These are phyloP conservation scores for Battus philenor DNA, from an alignment of 1,140 invertebrate genomes.

Conservation along the genomic window DNA sequence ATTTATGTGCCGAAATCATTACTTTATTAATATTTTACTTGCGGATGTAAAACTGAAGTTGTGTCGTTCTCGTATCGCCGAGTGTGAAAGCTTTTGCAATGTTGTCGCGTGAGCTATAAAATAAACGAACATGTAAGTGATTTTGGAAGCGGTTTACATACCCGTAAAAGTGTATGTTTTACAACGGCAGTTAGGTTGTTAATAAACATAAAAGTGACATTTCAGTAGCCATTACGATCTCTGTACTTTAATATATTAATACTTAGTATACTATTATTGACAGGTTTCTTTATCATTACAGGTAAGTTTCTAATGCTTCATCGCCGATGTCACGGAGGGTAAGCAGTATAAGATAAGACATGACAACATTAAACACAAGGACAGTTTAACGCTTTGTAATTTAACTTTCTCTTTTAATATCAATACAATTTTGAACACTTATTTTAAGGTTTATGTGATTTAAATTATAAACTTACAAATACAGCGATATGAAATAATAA, in stretches of 20 bases:
- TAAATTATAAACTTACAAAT: too few species aligned
- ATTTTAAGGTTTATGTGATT: too few species aligned
- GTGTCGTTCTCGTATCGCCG: too few species aligned
- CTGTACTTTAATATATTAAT: constrained; percentile 12
- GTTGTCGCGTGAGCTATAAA: not conserved
- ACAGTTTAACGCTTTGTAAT: too few species aligned
- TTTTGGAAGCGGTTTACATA: constrained; percentile 26
- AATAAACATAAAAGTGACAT: constrained; percentile 15
- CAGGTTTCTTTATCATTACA: constrained; percentile 26
- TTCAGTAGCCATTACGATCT: constrained; percentile 12
- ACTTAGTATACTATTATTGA: constrained; percentile 8
- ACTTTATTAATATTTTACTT: too few species aligned
- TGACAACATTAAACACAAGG: too few species aligned
- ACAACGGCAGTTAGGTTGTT: constrained; percentile 6
- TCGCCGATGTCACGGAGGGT: not conserved
- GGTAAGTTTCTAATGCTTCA: constrained; percentile 24
- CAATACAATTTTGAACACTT: too few species aligned
- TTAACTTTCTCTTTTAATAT: too few species aligned
- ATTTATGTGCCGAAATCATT: too few species aligned
- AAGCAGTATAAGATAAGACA: not conserved
- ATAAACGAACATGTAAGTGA: constrained; percentile 1
- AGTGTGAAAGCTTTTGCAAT: too few species aligned
- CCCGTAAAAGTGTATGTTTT: constrained; percentile 16
- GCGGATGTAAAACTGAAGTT: too few species aligned
- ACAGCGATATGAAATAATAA: too few species aligned